These are phyloP conservation scores for Lineus longissimus DNA, from an alignment of 1,140 invertebrate genomes.

Conservation along the genomic window DNA sequence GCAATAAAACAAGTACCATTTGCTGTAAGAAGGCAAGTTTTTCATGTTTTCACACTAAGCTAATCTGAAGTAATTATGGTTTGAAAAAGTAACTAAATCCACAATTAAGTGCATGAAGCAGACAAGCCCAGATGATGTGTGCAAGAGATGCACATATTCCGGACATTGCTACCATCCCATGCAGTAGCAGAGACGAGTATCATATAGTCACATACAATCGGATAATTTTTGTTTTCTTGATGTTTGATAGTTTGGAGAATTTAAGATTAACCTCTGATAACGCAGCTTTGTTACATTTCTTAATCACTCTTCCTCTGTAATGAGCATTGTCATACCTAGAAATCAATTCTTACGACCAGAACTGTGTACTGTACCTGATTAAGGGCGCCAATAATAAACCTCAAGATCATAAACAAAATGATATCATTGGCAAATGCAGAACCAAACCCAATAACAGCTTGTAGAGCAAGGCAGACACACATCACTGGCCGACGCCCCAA, in stretches of 20 bases:
- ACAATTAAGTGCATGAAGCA: background rate
- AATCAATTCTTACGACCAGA: too few relatives aligned
- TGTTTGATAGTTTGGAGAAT: too few relatives aligned
- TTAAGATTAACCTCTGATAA: too few relatives aligned
- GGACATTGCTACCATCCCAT: too few relatives aligned
- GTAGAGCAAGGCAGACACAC: constrained; percentile 47
- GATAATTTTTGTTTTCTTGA: too few relatives aligned
- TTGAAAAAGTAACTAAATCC: background rate
- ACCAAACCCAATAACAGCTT: constrained; percentile 31
- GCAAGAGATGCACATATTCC: too few relatives aligned
- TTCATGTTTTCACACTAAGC: too few relatives aligned
- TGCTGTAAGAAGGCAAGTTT: background rate
- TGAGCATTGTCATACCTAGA: too few relatives aligned
- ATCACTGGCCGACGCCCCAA: constrained; percentile 49
- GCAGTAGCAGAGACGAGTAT: too few relatives aligned
- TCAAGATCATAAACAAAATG: constrained; percentile 35
- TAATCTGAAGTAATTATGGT: background rate
- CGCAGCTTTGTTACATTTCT: too few relatives aligned
- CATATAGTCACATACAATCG: too few relatives aligned
- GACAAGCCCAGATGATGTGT: background rate
- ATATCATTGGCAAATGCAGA: constrained; percentile 35
- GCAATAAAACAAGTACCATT: constrained; percentile 15
- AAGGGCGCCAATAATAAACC: constrained; percentile 45
- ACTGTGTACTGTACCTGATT: constrained; percentile 41
- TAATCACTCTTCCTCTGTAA: too few relatives aligned